Evolutionary conservation across 2,113 vertebrate species (phyloP).

Genomic region (Dasyornis broadbenti): DNA sequence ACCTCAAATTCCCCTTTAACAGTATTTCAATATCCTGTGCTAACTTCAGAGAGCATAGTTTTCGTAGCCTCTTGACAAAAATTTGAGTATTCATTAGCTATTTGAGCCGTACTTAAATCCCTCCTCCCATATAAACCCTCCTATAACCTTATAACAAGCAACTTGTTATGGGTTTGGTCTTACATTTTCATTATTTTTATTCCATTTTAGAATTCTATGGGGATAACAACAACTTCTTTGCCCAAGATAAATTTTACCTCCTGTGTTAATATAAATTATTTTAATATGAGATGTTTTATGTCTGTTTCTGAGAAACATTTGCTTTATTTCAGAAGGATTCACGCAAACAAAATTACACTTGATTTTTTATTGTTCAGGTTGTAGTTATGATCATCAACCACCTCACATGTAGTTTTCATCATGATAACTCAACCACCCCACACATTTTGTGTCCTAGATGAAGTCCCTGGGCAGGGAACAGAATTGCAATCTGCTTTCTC

Average conservation of each 20-base stretch:
- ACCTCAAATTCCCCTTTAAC: not conserved
- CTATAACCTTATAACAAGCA: too few species aligned
- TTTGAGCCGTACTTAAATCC: not conserved
- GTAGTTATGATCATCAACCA: not conserved
- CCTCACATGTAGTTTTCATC: not conserved
- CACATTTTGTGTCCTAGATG: not conserved
- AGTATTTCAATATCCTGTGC: not conserved
- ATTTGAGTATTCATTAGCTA: not conserved
- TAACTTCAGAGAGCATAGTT: not conserved
- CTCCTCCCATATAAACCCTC: not conserved
- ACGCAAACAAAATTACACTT: not conserved
- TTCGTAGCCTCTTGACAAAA: not conserved
- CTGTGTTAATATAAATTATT: not conserved
- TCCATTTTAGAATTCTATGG: not conserved
- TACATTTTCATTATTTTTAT: not conserved
- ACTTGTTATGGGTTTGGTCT: not conserved
- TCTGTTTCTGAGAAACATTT: not conserved
- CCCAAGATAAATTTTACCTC: not conserved
- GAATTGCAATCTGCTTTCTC: not conserved
- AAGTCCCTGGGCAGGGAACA: not conserved
- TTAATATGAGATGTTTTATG: not conserved
- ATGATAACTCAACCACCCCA: not conserved
- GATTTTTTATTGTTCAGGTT: not conserved
- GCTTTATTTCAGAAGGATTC: not conserved
- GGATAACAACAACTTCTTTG: not conserved